Percentiles rank a stretch among this genome's conserved stretches.
phyloP scores from a whole-genome alignment of 2,113 vertebrate species.

The Sebastes schlegelii region DNA sequence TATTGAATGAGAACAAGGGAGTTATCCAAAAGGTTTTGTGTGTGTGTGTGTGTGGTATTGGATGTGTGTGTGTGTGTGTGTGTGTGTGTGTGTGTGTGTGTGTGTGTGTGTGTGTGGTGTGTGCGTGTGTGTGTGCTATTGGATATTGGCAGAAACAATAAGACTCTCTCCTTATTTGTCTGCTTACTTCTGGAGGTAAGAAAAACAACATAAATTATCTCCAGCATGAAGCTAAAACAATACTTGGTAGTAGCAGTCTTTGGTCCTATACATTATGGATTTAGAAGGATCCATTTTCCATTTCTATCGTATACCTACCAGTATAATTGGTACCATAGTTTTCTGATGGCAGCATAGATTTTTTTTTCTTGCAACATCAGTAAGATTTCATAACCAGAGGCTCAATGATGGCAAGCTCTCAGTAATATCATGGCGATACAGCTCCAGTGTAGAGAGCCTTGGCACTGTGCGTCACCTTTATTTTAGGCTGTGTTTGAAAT shows the following conservation, averaged over 20 bases:
- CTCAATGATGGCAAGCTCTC: not conserved
- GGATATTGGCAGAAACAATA: not conserved
- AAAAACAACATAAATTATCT: slow-evolving; percentile 5
- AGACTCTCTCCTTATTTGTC: not conserved
- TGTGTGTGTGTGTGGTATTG: not conserved
- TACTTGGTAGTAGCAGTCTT: not conserved
- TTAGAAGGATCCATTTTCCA: slow-evolving; percentile 1
- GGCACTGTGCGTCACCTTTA: not conserved
- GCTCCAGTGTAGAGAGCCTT: not conserved
- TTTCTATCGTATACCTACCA: not conserved
- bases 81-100: slow-evolving; percentile 10
- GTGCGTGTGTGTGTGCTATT: slow-evolving; percentile 1
- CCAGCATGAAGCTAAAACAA: not conserved
- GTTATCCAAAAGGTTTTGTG: slow-evolving; percentile 15
- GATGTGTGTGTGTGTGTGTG: slow-evolving; percentile 13
- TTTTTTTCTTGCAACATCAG: not conserved
- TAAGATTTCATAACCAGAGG: not conserved
- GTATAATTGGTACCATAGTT: not conserved
- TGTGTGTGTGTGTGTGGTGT: slow-evolving; percentile 8
- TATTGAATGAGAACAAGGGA: slow-evolving; percentile 42
- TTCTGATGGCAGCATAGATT: not conserved
- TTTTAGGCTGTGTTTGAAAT: not conserved
- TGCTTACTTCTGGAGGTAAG: too few species aligned
- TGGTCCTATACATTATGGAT: not conserved
- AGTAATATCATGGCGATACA: not conserved